Evolutionary conservation across 2,113 vertebrate species (phyloP).

Genomic region (Alces alces): DNA sequence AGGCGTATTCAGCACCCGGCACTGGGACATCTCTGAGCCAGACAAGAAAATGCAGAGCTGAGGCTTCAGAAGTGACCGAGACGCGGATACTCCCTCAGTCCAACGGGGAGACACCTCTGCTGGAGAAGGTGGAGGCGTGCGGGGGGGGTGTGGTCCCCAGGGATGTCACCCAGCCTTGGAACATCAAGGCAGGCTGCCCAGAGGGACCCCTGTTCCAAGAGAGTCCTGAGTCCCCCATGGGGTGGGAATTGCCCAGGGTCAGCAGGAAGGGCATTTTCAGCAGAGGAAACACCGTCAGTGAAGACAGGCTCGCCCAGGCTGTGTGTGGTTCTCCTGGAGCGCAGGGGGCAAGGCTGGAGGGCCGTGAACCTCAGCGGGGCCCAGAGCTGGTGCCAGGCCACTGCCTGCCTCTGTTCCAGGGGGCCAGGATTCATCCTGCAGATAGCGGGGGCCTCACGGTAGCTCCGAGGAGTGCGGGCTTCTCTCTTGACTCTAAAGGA

Average conservation of each 20-base stretch:
- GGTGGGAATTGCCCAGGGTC: too few species aligned
- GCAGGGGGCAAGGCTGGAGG: fast-evolving
- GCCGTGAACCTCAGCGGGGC: fast-evolving
- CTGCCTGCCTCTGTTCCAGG: fast-evolving
- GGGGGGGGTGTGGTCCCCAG: fast-evolving
- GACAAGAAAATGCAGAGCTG: fast-evolving
- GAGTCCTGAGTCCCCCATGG: fast-evolving
- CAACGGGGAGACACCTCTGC: not conserved
- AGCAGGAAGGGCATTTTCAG: fast-evolving
- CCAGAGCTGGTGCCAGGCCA: not conserved
- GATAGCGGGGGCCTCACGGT: fast-evolving
- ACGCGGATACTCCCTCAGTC: fast-evolving
- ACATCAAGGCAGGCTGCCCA: too few species aligned
- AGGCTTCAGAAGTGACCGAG: too few species aligned
- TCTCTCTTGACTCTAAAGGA: too few species aligned
- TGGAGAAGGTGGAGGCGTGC: fast-evolving
- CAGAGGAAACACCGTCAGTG: not conserved
- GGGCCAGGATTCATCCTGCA: not conserved
- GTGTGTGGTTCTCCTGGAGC: fast-evolving
- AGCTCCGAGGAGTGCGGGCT: fast-evolving
- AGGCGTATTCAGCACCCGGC: fast-evolving
- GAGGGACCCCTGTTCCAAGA: not conserved
- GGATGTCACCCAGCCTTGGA: too few species aligned
- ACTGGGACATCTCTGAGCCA: fast-evolving
- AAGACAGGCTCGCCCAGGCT: fast-evolving